A percentile compares a stretch with the other conserved stretches of the same genome.
Evolutionary conservation across 2,113 vertebrate genomes (phyloP).

Genomic region (Corydoras sp.): DNA sequence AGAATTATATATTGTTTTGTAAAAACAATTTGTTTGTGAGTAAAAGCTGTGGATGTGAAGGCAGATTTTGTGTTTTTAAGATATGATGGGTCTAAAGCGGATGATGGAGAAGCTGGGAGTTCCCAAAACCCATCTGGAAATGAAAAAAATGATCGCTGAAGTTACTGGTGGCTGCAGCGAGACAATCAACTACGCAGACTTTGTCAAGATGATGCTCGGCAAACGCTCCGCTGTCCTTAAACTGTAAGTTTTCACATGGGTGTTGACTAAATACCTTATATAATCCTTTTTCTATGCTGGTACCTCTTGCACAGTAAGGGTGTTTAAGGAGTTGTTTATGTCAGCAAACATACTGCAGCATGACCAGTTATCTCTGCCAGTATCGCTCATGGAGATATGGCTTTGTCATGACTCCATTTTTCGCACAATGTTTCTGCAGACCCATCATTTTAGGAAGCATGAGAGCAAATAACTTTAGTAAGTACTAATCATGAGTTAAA

Average conservation of each 20-base stretch:
- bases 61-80: conserved; percentile 52
- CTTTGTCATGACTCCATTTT: conserved; percentile 1
- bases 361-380: conserved; percentile 28
- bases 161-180: conserved; percentile 84
- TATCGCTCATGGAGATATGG: conserved; percentile 5
- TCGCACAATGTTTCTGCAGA: conserved; percentile 11
- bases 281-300: conserved; percentile 6
- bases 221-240: conserved; percentile 92
- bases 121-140: conserved; percentile 90
- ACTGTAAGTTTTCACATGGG: conserved; percentile 75
- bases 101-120: conserved; percentile 98
- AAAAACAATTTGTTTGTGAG: too few relatives aligned
- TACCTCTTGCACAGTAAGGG: conserved; percentile 1
- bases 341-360: conserved; percentile 33
- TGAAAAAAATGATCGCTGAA: conserved; percentile 96
- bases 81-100: conserved; percentile 92
- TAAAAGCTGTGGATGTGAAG: background rate
- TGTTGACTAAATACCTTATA: background rate
- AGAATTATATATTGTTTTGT: too few relatives aligned
- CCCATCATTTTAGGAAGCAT: background rate
- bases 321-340: conserved; percentile 32
- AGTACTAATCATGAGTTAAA: too few relatives aligned
- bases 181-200: conserved; percentile 92
- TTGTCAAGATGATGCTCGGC: conserved; percentile 95
- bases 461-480: too few relatives aligned